These are phyloP conservation scores for Poeciliopsis infans DNA, from an alignment of 2,797 vertebrate genomes.

Conservation along the genomic window DNA sequence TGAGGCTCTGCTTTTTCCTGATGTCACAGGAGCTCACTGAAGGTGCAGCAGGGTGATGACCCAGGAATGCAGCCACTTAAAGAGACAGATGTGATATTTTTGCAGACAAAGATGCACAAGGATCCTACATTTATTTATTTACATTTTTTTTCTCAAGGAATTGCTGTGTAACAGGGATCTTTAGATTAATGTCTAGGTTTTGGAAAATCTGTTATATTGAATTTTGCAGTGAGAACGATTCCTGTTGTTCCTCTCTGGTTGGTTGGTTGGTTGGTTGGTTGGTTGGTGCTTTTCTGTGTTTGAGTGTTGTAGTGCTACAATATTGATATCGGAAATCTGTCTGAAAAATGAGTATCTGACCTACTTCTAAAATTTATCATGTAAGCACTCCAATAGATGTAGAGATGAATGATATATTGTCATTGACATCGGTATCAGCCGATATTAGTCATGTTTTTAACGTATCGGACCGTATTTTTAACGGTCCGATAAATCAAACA, in stretches of 20 bases:
- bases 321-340: too few species aligned
- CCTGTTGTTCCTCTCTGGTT: not conserved
- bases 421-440: too few species aligned
- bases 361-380: too few species aligned
- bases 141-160: not conserved
- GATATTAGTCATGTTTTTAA: too few species aligned
- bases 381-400: too few species aligned
- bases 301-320: not conserved
- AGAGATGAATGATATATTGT: too few species aligned
- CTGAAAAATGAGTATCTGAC: too few species aligned
- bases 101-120: not conserved
- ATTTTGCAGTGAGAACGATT: not conserved
- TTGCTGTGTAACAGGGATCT: not conserved
- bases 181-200: not conserved
- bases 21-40: constrained; percentile 45
- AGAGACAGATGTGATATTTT: not conserved
- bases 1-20: constrained; percentile 28
- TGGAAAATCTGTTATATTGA: not conserved
- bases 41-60: constrained; percentile 32
- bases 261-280: too few species aligned
- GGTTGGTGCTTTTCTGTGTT: not conserved
- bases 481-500: too few species aligned
- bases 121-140: not conserved
- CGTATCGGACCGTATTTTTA: too few species aligned
- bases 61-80: constrained; percentile 19